Conservation (phyloP, 1,140 invertebrate species). For the Thaumetopoea pityocampa region DNA sequence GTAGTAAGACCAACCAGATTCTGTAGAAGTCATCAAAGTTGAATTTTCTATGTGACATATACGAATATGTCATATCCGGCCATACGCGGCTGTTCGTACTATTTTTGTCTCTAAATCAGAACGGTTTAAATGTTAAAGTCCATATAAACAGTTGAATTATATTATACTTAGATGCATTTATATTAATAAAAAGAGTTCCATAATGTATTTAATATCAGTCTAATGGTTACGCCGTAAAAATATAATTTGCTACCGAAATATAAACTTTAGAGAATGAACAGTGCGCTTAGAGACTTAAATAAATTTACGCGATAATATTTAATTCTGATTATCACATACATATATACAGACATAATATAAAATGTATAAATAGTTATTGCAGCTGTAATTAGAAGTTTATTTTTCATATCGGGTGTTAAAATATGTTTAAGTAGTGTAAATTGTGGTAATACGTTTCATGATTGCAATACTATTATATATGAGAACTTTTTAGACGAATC, state of each 20-base stretch:
- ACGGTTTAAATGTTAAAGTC: slow-evolving; percentile 37
- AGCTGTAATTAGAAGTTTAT: slow-evolving; percentile 74
- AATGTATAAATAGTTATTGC: slow-evolving; percentile 76
- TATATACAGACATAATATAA: slow-evolving; percentile 50
- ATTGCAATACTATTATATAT: slow-evolving; percentile 61
- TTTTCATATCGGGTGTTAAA: slow-evolving; percentile 73
- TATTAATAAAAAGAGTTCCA: slow-evolving; percentile 30
- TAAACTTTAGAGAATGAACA: slow-evolving; percentile 44
- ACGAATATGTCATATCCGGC: slow-evolving; percentile 2
- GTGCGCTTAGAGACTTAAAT: slow-evolving; percentile 61
- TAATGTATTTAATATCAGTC: slow-evolving; percentile 32
- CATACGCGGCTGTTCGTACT: slow-evolving; percentile 41
- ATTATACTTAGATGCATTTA: slow-evolving; percentile 41
- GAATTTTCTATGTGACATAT: too few relatives aligned
- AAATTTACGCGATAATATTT: slow-evolving; percentile 46
- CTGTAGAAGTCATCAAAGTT: too few relatives aligned
- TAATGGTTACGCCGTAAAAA: slow-evolving; percentile 36
- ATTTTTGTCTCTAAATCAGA: slow-evolving; percentile 45
- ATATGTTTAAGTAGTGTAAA: slow-evolving; percentile 71
- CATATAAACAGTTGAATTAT: slow-evolving; percentile 38
- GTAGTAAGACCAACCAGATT: too few relatives aligned
- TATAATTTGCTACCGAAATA: slow-evolving; percentile 47
- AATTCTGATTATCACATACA: slow-evolving; percentile 45
- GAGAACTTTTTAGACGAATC: slow-evolving; percentile 60
- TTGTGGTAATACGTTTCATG: slow-evolving; percentile 61